Conservation (phyloP, 2,113 vertebrate genomes). For the Callipepla squamata region DNA sequence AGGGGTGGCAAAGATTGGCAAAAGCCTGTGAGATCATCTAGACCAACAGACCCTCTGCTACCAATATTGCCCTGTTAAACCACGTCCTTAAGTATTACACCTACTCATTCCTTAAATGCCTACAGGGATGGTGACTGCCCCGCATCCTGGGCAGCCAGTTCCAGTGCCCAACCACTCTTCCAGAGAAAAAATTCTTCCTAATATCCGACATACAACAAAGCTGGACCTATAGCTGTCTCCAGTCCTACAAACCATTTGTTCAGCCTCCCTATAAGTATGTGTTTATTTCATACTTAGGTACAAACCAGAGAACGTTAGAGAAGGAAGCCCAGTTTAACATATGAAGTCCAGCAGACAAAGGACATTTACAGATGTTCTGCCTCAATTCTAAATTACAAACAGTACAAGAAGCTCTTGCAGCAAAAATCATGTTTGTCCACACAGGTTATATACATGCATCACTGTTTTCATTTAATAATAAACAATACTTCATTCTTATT, state of each 20-base stretch:
- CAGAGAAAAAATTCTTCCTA: too few species aligned
- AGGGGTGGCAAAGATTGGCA: too few species aligned
- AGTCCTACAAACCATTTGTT: background rate
- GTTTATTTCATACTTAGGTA: background rate
- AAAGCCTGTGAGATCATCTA: too few species aligned
- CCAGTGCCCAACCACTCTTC: too few species aligned
- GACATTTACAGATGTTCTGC: background rate
- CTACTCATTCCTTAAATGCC: too few species aligned
- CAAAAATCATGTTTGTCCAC: background rate
- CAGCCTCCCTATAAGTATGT: background rate
- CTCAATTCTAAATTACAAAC: background rate
- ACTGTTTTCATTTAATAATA: background rate
- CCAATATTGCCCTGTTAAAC: too few species aligned
- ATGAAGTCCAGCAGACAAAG: background rate
- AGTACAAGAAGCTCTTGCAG: background rate
- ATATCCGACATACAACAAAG: background rate
- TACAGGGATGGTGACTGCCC: too few species aligned
- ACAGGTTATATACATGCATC: background rate
- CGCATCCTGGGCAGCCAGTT: too few species aligned
- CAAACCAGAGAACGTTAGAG: background rate
- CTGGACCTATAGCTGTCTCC: background rate
- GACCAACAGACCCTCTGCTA: too few species aligned
- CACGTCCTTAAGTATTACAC: too few species aligned
- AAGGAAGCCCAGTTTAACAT: background rate
- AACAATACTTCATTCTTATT: background rate